Evolutionary conservation across 35 echinoderm and acorn worm genomes (phyloP), one percentile per base, ranked within the genome.

Genomic region (Lytechinus variegatus): DNA sequence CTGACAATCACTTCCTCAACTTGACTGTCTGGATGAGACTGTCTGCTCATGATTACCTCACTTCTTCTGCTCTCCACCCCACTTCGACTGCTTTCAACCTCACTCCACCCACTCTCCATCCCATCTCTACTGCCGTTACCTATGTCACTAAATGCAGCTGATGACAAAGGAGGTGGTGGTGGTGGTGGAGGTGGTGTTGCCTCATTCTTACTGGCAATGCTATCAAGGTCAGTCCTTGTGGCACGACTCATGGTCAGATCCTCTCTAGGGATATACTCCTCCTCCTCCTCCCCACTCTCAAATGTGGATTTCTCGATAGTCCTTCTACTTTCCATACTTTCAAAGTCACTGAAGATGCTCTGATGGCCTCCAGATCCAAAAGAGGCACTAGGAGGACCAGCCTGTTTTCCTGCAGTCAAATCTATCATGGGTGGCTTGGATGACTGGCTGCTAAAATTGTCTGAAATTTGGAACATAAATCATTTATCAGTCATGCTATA

Each of bases 261-360:
- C 29, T 28, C 28, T 6, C 88, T 33, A 9, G 88, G 88, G 11
- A 52, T 14, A 21, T 24, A 54, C 27, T 90, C 88, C 13, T 19
- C 88, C 27, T 90, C 88, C 13, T 19, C 88, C 2, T 33, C 88
- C 28, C 52, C 88, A 90, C 88, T 52, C 29, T 90, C 88, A 44
- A 52, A 12, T 10, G 88, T 90, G 52, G 92, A 93, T 57, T 93
- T 93, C n/a, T 93, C 53, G 10, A 57, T 10, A 27, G 92, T 93
- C 5, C 9, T 54, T 24, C 54, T 54, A 27, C 92, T 93, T 57
- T 19, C 92, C 2, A 54, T 55, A 27, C 92, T 93, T 12, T 54
- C 54, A 93, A 93, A 93, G n/a, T 93, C 92, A 28, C 53, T 93
- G 54, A 93, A 57, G 92, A 10, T 90, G 52, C 88, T 90, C 10